Conservation (phyloP, 2,888 invertebrate species). For the Urechis unicinctus region DNA sequence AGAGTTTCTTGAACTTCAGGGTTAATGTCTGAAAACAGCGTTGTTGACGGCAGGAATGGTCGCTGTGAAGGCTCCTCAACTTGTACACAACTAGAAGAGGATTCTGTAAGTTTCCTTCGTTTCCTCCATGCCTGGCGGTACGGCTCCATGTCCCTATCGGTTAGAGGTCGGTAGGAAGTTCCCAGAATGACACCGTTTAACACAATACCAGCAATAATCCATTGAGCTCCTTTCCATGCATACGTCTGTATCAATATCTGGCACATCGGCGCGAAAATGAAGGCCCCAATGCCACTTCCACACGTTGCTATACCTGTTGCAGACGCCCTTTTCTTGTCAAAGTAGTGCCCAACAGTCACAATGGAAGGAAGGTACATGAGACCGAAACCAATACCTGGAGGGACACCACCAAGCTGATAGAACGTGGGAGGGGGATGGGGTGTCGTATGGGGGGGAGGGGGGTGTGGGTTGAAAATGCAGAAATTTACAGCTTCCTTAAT, state of each 20-base stretch:
- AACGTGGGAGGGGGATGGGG: not conserved
- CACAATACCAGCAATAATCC: constrained; percentile 74
- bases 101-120: not conserved
- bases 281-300: constrained; percentile 63
- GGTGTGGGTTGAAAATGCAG: too few species aligned
- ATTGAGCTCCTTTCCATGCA: constrained; percentile 74
- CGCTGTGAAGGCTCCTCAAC: not conserved
- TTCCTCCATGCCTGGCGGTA: not conserved
- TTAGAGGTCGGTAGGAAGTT: constrained; percentile 76
- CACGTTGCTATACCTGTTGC: constrained; percentile 12
- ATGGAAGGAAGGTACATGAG: constrained; percentile 93
- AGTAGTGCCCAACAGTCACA: constrained; percentile 88
- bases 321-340: constrained; percentile 13
- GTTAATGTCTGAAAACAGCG: too few species aligned
- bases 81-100: too few species aligned
- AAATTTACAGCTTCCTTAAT: too few species aligned
- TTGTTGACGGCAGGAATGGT: not conserved
- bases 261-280: constrained; percentile 78
- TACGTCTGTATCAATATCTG: constrained; percentile 57
- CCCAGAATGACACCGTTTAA: constrained; percentile 73
- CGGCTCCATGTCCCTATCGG: constrained; percentile 6
- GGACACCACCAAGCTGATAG: constrained; percentile 3
- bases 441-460: too few species aligned
- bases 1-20: too few species aligned
- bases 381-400: constrained; percentile 80